Percentiles rank a stretch among this genome's conserved stretches.
Conservation (phyloP, 1,140 invertebrate genomes). For the silkworm (Bombyx mori) region ASM3026992v2 NC_085118.1:7372001-7372500, state of each 20-base stretch:
- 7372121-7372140: too few species aligned
- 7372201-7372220: too few species aligned
- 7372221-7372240: too few species aligned
- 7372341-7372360: conserved; percentile 25
- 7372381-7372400: conserved; percentile 60
- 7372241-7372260: neutral
- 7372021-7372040: too few species aligned
- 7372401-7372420: conserved; percentile 47
- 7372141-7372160: too few species aligned
- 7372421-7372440: conserved; percentile 65
- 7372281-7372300: neutral
- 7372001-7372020: too few species aligned
- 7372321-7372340: conserved; percentile 2
- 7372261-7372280: neutral
- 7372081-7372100: too few species aligned
- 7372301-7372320: neutral
- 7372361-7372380: conserved; percentile 52
- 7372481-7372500: conserved; percentile 64
- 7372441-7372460: conserved; percentile 71
- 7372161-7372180: too few species aligned
- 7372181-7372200: too few species aligned
- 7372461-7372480: conserved; percentile 71
- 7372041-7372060: too few species aligned
- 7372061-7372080: too few species aligned
- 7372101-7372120: too few species aligned